Base-by-base conservation (phyloP, 1,140 invertebrate genomes). In the Nautilus pompilius region DNA sequence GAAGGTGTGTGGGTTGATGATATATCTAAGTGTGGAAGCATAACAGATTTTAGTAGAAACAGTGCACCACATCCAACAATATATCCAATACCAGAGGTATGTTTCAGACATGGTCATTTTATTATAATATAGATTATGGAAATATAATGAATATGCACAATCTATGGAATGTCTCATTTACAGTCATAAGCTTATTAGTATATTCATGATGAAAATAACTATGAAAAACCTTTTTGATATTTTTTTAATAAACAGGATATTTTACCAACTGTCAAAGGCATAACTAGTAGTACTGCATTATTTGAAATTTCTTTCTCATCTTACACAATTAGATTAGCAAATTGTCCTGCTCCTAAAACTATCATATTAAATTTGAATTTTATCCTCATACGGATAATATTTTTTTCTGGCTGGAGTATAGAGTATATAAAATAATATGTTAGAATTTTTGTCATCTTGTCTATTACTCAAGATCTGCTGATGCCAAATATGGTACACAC, bases 1-100 rank as follows among this genome's bases (percentile, higher is more conserved):
- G 80, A 83, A 56, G 83, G 83, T 33, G 73, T 81, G 6, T 84
- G 83, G 83, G 69, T 80, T n/a, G 72, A 83, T 63, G 77, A 84
- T 63, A 74, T 82, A 13, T 71, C 80, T 17, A 83, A 83, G 61
- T 81, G 80, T 72, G 80, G 82, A 20, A 72, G 74, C 54, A 82
- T 84, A 77, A 74, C 69, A 60, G 82, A 84, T 63, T 82, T 83
- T 70, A 76, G 74, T 49, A 60, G 81, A 53, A 75, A 82, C 24
- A 72, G 69, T 65, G 81, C 82, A 20, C 75, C 75, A 22, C 68
- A 77, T 58, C 80, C 82, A 59, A 82, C 81, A 49, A 68, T 76
- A 55, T 84, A 82, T 67, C 77, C 78, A 45, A 78, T 84, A 62
- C 81, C 82, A 45, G 61, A 75, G 62, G 82, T 83, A 73, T 74